phyloP scores from a whole-genome alignment of 2,888 invertebrate species.

The Drosophila quinaria region DNA sequence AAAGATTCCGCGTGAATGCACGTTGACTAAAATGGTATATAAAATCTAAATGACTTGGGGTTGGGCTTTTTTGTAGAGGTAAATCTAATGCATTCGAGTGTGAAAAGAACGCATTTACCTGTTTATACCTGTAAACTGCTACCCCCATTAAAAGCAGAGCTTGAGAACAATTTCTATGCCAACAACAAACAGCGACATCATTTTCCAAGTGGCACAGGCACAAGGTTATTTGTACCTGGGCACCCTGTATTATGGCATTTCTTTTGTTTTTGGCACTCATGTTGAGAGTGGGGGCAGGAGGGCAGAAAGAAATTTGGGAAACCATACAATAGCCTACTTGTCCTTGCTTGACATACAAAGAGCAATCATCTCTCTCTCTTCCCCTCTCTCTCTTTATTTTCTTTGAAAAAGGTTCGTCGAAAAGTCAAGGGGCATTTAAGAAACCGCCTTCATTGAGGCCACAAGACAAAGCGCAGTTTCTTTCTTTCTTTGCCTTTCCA shows the following conservation, averaged over 20 bases:
- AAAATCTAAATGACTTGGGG: slow-evolving; percentile 5
- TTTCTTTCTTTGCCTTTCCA: not conserved
- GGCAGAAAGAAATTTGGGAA: slow-evolving; percentile 26
- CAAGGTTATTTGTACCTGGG: slow-evolving; percentile 11
- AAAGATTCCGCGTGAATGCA: slow-evolving; percentile 44
- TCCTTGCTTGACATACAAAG: slow-evolving; percentile 42
- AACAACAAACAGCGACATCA: slow-evolving; percentile 8
- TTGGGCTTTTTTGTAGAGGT: slow-evolving; percentile 9
- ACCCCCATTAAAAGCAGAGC: slow-evolving; percentile 13
- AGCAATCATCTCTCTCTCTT: not conserved
- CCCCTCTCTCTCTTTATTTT: not conserved
- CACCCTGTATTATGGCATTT: slow-evolving; percentile 20
- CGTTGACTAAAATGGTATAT: slow-evolving; percentile 9
- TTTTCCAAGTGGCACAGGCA: slow-evolving; percentile 20
- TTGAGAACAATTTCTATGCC: not conserved
- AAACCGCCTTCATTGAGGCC: not conserved
- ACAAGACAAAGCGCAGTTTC: slow-evolving; percentile 18
- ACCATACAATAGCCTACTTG: slow-evolving; percentile 38
- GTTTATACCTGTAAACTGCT: not conserved
- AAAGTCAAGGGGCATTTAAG: slow-evolving; percentile 23
- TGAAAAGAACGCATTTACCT: slow-evolving; percentile 39
- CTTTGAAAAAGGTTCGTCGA: slow-evolving; percentile 11
- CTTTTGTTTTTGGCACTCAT: slow-evolving; percentile 29
- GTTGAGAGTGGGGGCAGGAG: slow-evolving; percentile 7
- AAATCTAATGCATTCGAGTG: slow-evolving; percentile 44